Evolutionary conservation across 1,140 invertebrate genomes (phyloP).

Genomic region (Melanaphis sacchari): DNA sequence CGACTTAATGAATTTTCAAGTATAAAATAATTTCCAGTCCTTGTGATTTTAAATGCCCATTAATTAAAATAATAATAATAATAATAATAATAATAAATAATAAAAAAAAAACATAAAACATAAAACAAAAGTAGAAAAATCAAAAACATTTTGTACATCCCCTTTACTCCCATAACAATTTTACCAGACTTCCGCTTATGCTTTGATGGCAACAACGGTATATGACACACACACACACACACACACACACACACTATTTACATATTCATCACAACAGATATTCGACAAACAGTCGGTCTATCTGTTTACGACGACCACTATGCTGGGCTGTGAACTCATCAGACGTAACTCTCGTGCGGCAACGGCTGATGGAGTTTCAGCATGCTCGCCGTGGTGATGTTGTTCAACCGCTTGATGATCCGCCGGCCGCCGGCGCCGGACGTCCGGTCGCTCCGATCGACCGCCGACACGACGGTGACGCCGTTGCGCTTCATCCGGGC

Average conservation of each 20-base stretch:
- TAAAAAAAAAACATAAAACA: too few species aligned
- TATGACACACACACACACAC: too few species aligned
- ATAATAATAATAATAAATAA: too few species aligned
- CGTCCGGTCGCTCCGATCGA: background rate
- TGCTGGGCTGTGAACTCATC: background rate
- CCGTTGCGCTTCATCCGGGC: slow-evolving; percentile 52
- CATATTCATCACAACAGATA: background rate
- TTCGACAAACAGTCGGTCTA: background rate
- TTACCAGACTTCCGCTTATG: background rate
- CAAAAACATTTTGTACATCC: too few species aligned
- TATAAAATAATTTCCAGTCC: too few species aligned
- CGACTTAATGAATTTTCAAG: too few species aligned
- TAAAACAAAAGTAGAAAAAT: too few species aligned
- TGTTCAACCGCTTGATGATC: slow-evolving; percentile 37
- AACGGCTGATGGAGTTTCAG: background rate
- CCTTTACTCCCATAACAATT: background rate
- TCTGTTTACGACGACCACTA: background rate
- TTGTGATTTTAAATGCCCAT: too few species aligned
- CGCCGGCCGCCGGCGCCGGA: background rate
- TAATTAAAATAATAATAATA: too few species aligned
- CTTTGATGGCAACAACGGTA: background rate
- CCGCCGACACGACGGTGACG: slow-evolving; percentile 16
- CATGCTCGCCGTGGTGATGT: background rate
- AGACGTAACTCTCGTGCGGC: slow-evolving; percentile 51
- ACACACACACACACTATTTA: background rate